These are phyloP conservation scores for Monoplex corrugatus DNA, from an alignment of 2,888 invertebrate species.

Conservation along the genomic window DNA sequence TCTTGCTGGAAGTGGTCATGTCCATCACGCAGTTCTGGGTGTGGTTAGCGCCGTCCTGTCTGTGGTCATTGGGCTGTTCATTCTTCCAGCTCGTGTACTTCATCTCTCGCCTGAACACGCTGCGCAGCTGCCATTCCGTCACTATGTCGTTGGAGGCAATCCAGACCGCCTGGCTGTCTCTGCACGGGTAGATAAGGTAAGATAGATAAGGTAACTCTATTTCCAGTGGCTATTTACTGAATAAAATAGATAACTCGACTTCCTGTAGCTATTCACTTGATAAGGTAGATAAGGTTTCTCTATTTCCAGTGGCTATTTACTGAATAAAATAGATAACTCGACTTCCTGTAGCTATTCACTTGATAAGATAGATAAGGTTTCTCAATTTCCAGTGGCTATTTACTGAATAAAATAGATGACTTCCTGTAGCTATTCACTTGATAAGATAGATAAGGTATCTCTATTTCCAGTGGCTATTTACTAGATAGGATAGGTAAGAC, in stretches of 20 bases:
- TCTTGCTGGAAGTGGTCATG: neutral
- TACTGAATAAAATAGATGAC: too few species aligned
- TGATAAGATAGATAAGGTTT: neutral
- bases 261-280: too few species aligned
- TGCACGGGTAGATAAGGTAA: neutral
- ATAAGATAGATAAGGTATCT: neutral
- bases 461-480: too few species aligned
- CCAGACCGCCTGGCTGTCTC: neutral
- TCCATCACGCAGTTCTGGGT: constrained; percentile 32
- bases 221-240: too few species aligned
- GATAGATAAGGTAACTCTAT: neutral
- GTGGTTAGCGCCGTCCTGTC: neutral
- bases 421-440: too few species aligned
- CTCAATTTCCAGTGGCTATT: too few species aligned
- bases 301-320: too few species aligned
- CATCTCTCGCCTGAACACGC: neutral
- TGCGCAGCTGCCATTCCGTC: neutral
- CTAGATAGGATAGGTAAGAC: too few species aligned
- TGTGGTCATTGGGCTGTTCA: neutral
- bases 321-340: too few species aligned
- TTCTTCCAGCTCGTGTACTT: neutral
- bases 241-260: too few species aligned
- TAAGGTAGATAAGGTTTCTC: neutral
- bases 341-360: too few species aligned
- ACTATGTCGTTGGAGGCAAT: neutral